phyloP scores from a whole-genome alignment of 2,113 vertebrate genomes.

The Sebastes schlegelii region DNA sequence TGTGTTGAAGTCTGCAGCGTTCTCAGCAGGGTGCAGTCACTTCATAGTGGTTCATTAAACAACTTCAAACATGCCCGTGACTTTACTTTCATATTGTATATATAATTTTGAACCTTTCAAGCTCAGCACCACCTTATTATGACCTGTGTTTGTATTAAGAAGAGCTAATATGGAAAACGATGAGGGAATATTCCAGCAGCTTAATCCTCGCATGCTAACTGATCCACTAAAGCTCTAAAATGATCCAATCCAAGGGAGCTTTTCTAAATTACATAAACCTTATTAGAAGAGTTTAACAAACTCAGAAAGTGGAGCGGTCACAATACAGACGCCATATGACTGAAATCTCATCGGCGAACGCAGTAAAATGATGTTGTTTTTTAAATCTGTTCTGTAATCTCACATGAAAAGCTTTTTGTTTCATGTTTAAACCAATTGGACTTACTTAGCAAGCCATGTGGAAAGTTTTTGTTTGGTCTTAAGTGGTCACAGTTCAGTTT shows the following conservation, averaged over 20 bases:
- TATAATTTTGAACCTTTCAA: neutral
- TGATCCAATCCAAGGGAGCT: slow-evolving; percentile 69
- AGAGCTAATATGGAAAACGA: slow-evolving; percentile 50
- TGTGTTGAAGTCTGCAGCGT: neutral
- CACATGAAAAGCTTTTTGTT: slow-evolving; percentile 57
- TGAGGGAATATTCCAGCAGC: slow-evolving; percentile 46
- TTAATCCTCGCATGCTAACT: slow-evolving; percentile 79
- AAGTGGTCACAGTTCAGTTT: slow-evolving; percentile 49
- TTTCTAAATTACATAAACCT: slow-evolving; percentile 79
- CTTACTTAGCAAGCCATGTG: slow-evolving; percentile 63
- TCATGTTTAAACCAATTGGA: slow-evolving; percentile 43
- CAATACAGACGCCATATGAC: slow-evolving; percentile 67
- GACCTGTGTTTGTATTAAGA: slow-evolving; percentile 24
- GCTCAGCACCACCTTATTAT: slow-evolving; percentile 3
- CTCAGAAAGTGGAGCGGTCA: slow-evolving; percentile 70
- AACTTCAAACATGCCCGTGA: neutral
- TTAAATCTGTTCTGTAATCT: slow-evolving; percentile 56
- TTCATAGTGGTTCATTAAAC: slow-evolving; percentile 1
- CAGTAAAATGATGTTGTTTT: slow-evolving; percentile 16
- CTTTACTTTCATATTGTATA: neutral
- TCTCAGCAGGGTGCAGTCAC: neutral
- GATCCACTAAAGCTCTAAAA: slow-evolving; percentile 77
- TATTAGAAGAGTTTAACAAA: slow-evolving; percentile 75
- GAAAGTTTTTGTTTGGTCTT: slow-evolving; percentile 73
- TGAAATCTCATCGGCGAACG: slow-evolving; percentile 33